Percentiles rank a stretch among this genome's conserved stretches.
Conservation (phyloP, 1,140 invertebrate species). For the Drosophila biarmipes region DNA sequence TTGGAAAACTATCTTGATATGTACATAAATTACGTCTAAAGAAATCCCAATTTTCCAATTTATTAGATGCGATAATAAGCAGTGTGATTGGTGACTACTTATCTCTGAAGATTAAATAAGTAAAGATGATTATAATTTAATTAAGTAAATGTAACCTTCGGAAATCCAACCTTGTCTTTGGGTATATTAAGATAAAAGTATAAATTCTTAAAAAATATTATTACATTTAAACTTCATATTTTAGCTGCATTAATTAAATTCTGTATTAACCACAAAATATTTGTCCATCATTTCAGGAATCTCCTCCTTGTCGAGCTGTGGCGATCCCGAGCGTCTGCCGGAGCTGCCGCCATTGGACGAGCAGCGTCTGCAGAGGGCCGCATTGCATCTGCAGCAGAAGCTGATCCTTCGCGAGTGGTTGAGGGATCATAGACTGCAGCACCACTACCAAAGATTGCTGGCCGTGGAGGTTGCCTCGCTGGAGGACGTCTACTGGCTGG, state of each 20-base stretch:
- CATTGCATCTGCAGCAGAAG: slow-evolving; percentile 90
- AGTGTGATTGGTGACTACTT: too few relatives aligned
- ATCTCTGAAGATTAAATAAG: too few relatives aligned
- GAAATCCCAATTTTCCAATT: too few relatives aligned
- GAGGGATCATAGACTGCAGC: slow-evolving; percentile 89
- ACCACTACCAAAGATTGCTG: slow-evolving; percentile 91
- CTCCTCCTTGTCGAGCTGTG: slow-evolving; percentile 91
- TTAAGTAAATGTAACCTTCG: too few relatives aligned
- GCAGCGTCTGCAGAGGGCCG: slow-evolving; percentile 90
- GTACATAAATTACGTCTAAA: background rate
- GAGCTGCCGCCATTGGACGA: slow-evolving; percentile 92
- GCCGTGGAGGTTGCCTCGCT: slow-evolving; percentile 92
- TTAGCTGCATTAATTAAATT: too few relatives aligned
- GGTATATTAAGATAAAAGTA: too few relatives aligned
- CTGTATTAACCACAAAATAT: background rate
- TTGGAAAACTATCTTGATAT: background rate
- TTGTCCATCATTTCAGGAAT: slow-evolving; percentile 87
- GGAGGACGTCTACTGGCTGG: slow-evolving; percentile 95
- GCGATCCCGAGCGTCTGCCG: slow-evolving; percentile 88
- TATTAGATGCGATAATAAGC: too few relatives aligned
- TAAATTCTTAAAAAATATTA: too few relatives aligned
- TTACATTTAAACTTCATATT: too few relatives aligned
- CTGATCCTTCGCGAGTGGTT: slow-evolving; percentile 93
- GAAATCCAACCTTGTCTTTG: too few relatives aligned
- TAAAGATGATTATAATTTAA: too few relatives aligned